phyloP scores from a whole-genome alignment of 2,113 vertebrate species.

The Pachycephala philippinensis region DNA sequence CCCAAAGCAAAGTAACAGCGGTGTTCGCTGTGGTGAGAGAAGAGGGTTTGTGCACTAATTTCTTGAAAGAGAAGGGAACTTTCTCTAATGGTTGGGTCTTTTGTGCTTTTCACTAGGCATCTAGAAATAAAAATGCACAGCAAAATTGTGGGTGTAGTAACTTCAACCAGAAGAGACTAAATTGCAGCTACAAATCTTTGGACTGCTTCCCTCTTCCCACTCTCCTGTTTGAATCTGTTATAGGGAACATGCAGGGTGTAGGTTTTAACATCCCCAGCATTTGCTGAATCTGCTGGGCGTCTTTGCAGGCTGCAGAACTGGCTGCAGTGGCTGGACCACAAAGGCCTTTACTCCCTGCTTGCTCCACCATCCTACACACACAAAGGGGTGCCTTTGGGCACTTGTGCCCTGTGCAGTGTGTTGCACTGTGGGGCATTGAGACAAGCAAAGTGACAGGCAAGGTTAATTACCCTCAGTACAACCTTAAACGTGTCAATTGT shows the following conservation, averaged over 20 bases:
- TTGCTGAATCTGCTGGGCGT: neutral
- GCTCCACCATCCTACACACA: neutral
- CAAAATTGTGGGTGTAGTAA: neutral
- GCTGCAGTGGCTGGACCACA: neutral
- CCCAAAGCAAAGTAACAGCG: neutral
- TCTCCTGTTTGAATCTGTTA: neutral
- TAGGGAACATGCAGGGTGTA: neutral
- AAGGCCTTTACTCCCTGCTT: neutral
- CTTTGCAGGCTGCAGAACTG: neutral
- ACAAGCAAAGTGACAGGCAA: neutral
- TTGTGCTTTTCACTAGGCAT: neutral
- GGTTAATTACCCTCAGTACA: neutral
- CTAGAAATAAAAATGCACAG: constrained; percentile 12
- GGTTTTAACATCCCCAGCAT: neutral
- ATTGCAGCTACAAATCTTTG: constrained; percentile 9
- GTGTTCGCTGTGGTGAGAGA: neutral
- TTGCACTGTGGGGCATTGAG: neutral
- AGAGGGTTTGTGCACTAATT: neutral
- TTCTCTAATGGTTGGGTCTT: neutral
- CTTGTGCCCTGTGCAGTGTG: neutral
- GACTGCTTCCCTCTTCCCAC: constrained; percentile 26
- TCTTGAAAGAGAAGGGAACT: neutral
- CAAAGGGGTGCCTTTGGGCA: neutral
- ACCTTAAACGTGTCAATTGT: neutral
- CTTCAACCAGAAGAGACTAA: neutral